Conservation (phyloP, 2,888 invertebrate genomes). For the Melitaea athalia region DNA sequence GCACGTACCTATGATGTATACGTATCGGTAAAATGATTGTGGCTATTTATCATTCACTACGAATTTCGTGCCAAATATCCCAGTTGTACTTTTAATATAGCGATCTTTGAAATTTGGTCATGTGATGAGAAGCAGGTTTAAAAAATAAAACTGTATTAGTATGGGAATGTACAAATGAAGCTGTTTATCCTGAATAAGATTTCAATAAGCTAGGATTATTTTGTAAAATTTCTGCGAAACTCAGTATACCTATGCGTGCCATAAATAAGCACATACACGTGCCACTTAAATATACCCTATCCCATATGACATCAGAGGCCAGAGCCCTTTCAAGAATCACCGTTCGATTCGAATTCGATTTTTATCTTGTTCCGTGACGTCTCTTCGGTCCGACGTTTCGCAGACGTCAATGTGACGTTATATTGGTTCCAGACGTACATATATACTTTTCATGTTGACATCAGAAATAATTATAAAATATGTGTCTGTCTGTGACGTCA, state of each 20-base stretch:
- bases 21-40: slow-evolving; percentile 56
- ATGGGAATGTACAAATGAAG: slow-evolving; percentile 4
- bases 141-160: slow-evolving; percentile 8
- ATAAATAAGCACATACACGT: slow-evolving; percentile 9
- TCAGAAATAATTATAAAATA: slow-evolving; percentile 44
- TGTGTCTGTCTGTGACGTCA: slow-evolving; percentile 40
- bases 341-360: slow-evolving; percentile 26
- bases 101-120: slow-evolving; percentile 42
- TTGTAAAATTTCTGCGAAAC: neutral
- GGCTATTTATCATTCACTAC: slow-evolving; percentile 54
- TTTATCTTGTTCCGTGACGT: slow-evolving; percentile 47
- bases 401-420: slow-evolving; percentile 56
- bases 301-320: slow-evolving; percentile 16
- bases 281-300: slow-evolving; percentile 9
- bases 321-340: slow-evolving; percentile 19
- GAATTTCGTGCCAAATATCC: slow-evolving; percentile 54
- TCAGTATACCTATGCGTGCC: neutral
- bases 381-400: slow-evolving; percentile 43
- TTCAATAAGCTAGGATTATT: neutral
- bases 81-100: slow-evolving; percentile 49
- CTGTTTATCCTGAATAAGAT: neutral
- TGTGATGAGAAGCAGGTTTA: slow-evolving; percentile 37
- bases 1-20: slow-evolving; percentile 49
- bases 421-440: slow-evolving; percentile 35
- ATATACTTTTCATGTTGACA: slow-evolving; percentile 33